A percentile compares a stretch with the other conserved stretches of the same genome.
Conservation (phyloP, 2,888 invertebrate species). For the Diplazon laetatorius region DNA sequence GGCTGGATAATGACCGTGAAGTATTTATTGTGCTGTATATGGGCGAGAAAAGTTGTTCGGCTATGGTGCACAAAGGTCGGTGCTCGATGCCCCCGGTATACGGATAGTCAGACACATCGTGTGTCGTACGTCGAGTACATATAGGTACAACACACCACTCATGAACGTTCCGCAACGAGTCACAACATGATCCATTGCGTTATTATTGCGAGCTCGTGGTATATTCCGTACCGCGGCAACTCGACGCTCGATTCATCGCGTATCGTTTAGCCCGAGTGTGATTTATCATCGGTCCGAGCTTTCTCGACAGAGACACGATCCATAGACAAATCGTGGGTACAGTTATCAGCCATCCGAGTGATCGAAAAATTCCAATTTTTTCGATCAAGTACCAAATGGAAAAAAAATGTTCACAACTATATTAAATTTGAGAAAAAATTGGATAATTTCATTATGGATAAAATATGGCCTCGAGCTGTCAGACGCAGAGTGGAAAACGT, state of each 20-base stretch:
- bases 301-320: background rate
- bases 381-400: too few relatives aligned
- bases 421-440: too few relatives aligned
- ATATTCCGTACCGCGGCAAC: conserved; percentile 20
- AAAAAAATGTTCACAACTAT: too few relatives aligned
- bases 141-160: background rate
- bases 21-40: conserved; percentile 21
- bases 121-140: background rate
- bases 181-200: conserved; percentile 56
- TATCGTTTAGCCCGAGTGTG: conserved; percentile 44
- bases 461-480: too few relatives aligned
- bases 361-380: background rate
- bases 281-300: conserved; percentile 24
- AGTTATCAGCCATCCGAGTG: background rate
- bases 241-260: conserved; percentile 40
- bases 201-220: conserved; percentile 59
- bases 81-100: background rate
- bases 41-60: conserved; percentile 34
- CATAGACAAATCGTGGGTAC: background rate
- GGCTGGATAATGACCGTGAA: conserved; percentile 22
- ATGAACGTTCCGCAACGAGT: conserved; percentile 18
- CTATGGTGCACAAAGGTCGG: background rate
- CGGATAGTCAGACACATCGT: conserved; percentile 11
- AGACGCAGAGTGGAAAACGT: too few relatives aligned
- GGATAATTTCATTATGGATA: too few relatives aligned